Percentiles rank a stretch among this genome's conserved stretches.
These are phyloP conservation scores for Aphelenchoides fujianensis DNA, from an alignment of 1,140 invertebrate species.

Conservation along the genomic window DNA sequence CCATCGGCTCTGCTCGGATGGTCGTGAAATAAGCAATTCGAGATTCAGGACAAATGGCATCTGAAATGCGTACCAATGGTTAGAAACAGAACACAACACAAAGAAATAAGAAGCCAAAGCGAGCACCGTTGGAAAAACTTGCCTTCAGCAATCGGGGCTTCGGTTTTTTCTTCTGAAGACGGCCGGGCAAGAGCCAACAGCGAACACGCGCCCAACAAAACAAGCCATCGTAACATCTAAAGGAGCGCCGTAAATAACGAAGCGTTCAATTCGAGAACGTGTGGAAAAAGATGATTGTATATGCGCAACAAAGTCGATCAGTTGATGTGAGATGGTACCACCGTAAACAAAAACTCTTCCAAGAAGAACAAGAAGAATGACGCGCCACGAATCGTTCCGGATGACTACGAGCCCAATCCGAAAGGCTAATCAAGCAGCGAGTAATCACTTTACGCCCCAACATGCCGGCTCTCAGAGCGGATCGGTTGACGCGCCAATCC, in stretches of 20 bases:
- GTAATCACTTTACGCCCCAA: too few relatives aligned
- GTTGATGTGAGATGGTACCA: too few relatives aligned
- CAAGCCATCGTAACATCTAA: not conserved
- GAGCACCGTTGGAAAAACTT: not conserved
- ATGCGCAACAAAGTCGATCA: too few relatives aligned
- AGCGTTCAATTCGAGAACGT: not conserved
- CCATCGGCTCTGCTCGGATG: conserved; percentile 29
- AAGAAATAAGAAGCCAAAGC: not conserved
- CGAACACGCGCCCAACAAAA: not conserved
- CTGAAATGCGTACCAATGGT: conserved; percentile 1
- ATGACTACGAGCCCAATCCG: not conserved
- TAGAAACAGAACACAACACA: not conserved
- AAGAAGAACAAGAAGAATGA: not conserved
- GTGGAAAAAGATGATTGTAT: not conserved
- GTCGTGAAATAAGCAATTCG: conserved; percentile 36
- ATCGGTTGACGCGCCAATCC: too few relatives aligned
- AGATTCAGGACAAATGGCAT: not conserved
- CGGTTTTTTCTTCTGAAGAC: not conserved
- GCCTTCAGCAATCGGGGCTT: not conserved
- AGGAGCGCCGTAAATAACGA: not conserved
- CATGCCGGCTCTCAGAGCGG: too few relatives aligned
- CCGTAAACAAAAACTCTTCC: not conserved
- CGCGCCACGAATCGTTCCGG: not conserved
- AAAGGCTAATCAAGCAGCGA: not conserved
- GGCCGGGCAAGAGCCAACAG: not conserved